These are phyloP conservation scores for Drosophila picticornis DNA, from an alignment of 2,888 invertebrate species.

Conservation along the genomic window DNA sequence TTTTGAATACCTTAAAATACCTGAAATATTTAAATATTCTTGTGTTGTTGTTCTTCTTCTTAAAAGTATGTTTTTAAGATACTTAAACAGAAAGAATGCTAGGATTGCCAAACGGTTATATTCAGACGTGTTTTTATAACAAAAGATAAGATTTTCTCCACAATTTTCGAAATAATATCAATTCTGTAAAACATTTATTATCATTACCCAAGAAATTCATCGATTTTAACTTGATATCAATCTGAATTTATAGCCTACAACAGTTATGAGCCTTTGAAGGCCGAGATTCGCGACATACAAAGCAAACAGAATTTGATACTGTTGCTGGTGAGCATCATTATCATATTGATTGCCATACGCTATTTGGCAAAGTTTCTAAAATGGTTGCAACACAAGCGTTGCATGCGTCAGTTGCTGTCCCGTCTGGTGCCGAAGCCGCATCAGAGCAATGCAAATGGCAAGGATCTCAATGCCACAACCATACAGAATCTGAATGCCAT, in stretches of 20 bases:
- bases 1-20: not conserved
- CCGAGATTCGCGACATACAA: constrained; percentile 77
- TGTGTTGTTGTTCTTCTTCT: no score
- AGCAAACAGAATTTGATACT: constrained; percentile 74
- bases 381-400: constrained; percentile 75
- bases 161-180: not conserved
- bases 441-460: constrained; percentile 58
- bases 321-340: constrained; percentile 73
- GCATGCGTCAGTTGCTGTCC: constrained; percentile 61
- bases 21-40: not conserved
- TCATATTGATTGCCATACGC: constrained; percentile 70
- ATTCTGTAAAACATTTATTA: not conserved
- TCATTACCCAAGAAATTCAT: not conserved
- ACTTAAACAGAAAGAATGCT: not conserved
- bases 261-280: constrained; percentile 68
- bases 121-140: not conserved
- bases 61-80: not conserved
- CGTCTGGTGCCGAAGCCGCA: constrained; percentile 65
- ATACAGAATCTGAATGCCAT: constrained; percentile 82
- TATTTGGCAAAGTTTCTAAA: constrained; percentile 72
- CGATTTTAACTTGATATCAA: not conserved
- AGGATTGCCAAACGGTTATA: not conserved
- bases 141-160: not conserved
- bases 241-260: constrained; percentile 63
- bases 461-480: constrained; percentile 79